Conservation (phyloP, 2,113 vertebrate species). For the Hydropotes inermis region DNA sequence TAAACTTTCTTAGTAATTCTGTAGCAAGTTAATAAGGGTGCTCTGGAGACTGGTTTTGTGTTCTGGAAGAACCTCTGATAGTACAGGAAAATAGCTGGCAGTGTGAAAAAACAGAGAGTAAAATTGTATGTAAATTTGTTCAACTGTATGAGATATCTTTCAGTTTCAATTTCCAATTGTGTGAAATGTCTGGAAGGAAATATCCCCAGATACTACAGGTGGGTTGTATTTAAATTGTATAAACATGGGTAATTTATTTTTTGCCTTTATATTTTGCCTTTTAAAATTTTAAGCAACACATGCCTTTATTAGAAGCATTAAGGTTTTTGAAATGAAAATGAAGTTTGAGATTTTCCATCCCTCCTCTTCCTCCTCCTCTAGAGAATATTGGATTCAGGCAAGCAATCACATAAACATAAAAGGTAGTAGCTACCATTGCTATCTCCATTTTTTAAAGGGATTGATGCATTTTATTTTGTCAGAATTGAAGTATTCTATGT, state of each 20-base stretch:
- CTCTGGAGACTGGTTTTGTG: background rate
- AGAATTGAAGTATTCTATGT: background rate
- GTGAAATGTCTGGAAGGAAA: background rate
- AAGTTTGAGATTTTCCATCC: background rate
- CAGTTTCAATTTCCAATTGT: background rate
- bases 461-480: background rate
- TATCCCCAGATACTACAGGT: background rate
- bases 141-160: background rate
- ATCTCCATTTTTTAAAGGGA: background rate
- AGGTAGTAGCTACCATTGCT: background rate
- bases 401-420: background rate
- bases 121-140: background rate
- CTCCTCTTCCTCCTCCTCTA: background rate
- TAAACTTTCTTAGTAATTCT: background rate
- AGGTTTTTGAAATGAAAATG: constrained; percentile 13
- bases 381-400: background rate
- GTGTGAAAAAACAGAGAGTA: background rate
- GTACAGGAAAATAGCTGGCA: background rate
- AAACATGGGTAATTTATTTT: background rate
- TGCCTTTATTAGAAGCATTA: background rate
- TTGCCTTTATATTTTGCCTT: background rate
- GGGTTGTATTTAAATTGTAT: background rate
- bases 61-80: constrained; percentile 7
- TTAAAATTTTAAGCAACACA: background rate
- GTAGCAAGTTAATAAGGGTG: background rate